These are phyloP conservation scores for Drosophila asahinai DNA, from an alignment of 1,140 invertebrate species.

Conservation along the genomic window DNA sequence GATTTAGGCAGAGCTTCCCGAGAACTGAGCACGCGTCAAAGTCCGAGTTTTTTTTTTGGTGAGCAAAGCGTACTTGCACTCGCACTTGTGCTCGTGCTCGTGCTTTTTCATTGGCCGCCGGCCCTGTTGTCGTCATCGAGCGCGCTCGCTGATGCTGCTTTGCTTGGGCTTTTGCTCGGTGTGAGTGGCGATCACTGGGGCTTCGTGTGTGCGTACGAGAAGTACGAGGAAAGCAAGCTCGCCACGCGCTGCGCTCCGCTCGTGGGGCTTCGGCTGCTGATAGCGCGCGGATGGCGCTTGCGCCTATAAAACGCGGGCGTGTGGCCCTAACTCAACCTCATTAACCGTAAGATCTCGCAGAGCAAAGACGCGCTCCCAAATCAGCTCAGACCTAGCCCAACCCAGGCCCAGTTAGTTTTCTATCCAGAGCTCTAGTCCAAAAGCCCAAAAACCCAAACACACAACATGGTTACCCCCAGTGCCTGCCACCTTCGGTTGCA, in stretches of 20 bases:
- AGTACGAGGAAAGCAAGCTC: slow-evolving; percentile 7
- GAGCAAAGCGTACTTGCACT: neutral
- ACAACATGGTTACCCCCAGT: neutral
- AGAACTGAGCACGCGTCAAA: slow-evolving; percentile 9
- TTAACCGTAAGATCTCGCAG: slow-evolving; percentile 43
- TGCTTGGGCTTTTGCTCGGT: too few species aligned
- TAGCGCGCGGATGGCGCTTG: slow-evolving; percentile 24
- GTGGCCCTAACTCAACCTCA: slow-evolving; percentile 32
- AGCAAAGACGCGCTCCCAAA: slow-evolving; percentile 16
- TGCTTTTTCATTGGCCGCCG: neutral
- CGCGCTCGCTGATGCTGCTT: too few species aligned
- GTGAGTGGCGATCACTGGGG: too few species aligned
- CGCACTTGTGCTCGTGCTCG: neutral
- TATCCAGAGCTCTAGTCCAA: neutral
- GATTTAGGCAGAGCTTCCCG: slow-evolving; percentile 1
- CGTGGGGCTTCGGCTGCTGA: slow-evolving; percentile 42
- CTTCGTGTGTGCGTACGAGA: slow-evolving; percentile 1
- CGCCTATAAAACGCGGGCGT: slow-evolving; percentile 17
- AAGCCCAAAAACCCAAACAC: too few species aligned
- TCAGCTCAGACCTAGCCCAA: neutral
- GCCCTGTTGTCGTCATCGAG: neutral
- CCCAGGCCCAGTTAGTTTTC: neutral
- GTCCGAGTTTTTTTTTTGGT: neutral
- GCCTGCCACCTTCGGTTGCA: slow-evolving; percentile 10
- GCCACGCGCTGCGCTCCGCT: slow-evolving; percentile 19